These are phyloP conservation scores for Hydrozoanthus tunicans DNA, from an alignment of 64 coral and sea anemone genomes.

Conservation along the genomic window DNA sequence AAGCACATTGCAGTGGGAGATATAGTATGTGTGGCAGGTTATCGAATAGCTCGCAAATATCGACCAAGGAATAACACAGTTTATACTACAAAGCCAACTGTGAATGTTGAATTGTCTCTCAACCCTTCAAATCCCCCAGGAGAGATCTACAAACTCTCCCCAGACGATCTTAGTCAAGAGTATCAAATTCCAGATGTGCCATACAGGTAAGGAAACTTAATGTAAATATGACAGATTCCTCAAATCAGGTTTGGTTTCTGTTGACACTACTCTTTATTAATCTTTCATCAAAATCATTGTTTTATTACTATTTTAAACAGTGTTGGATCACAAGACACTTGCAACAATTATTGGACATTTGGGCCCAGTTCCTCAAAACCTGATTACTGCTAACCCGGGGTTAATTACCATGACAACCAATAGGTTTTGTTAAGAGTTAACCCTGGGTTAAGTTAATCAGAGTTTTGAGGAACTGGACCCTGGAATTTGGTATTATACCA, in stretches of 20 bases:
- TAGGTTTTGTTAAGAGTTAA: too few species aligned
- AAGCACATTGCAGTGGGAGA: constrained; percentile 71
- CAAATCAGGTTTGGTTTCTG: neutral
- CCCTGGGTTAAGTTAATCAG: too few species aligned
- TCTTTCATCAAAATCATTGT: neutral
- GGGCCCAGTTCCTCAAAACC: too few species aligned
- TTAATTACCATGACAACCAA: too few species aligned
- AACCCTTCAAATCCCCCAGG: constrained; percentile 56
- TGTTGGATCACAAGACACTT: too few species aligned
- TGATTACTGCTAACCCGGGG: too few species aligned
- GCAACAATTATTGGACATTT: too few species aligned
- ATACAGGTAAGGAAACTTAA: constrained; percentile 56
- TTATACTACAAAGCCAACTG: constrained; percentile 51
- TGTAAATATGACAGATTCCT: neutral
- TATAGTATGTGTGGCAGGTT: constrained; percentile 49
- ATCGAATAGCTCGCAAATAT: constrained; percentile 58
- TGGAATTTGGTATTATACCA: too few species aligned
- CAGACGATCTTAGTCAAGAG: constrained; percentile 32
- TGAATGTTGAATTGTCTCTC: constrained; percentile 63
- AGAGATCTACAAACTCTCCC: constrained; percentile 60
- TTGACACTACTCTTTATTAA: neutral
- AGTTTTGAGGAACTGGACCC: too few species aligned
- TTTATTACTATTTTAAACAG: too few species aligned
- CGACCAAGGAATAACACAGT: constrained; percentile 57
- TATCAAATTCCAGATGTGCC: constrained; percentile 62